These are phyloP conservation scores for Eustalomyia histrio DNA, from an alignment of 2,888 invertebrate genomes.

Conservation along the genomic window DNA sequence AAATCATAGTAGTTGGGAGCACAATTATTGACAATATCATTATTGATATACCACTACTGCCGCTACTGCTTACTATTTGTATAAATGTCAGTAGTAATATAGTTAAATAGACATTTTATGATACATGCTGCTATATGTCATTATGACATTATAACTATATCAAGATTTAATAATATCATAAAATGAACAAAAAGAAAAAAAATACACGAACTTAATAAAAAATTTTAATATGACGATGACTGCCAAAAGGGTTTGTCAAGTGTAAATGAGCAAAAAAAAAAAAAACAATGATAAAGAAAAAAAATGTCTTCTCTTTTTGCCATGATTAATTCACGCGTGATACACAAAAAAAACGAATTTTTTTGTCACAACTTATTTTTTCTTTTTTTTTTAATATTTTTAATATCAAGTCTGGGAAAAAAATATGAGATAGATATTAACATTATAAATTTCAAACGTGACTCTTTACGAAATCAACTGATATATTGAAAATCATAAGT, in stretches of 20 bases:
- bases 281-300: too few species aligned
- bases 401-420: constrained; percentile 37
- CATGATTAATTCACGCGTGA: constrained; percentile 53
- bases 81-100: too few species aligned
- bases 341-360: constrained; percentile 16
- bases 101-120: not conserved
- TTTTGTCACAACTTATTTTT: not conserved
- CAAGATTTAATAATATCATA: constrained; percentile 39
- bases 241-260: constrained; percentile 47
- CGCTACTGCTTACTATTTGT: constrained; percentile 17
- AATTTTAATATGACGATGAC: not conserved
- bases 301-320: not conserved
- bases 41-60: too few species aligned
- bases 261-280: constrained; percentile 25
- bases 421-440: constrained; percentile 47
- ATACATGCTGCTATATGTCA: constrained; percentile 40
- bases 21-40: too few species aligned
- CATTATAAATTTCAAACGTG: constrained; percentile 63
- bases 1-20: constrained; percentile 23
- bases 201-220: constrained; percentile 54
- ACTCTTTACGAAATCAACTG: constrained; percentile 58
- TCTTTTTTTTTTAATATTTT: not conserved
- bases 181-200: constrained; percentile 22
- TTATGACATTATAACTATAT: constrained; percentile 44
- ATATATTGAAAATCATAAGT: constrained; percentile 64